A percentile compares a stretch with the other conserved stretches of the same genome.
These are phyloP conservation scores for Musca domestica DNA, from an alignment of 1,140 invertebrate genomes.

Conservation along the genomic window DNA sequence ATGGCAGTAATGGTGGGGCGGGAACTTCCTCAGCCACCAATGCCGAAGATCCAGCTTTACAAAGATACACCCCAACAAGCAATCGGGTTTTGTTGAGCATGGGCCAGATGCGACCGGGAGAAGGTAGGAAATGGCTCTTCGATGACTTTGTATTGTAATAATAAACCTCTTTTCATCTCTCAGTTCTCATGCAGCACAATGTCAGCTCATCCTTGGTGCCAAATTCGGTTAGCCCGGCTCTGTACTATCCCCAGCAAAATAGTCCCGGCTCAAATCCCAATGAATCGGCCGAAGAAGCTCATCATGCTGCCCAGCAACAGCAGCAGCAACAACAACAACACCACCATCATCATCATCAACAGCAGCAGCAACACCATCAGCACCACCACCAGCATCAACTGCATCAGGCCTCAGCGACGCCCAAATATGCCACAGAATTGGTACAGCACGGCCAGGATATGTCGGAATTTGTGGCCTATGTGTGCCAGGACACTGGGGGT, in stretches of 20 bases:
- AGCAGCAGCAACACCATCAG: conserved; percentile 46
- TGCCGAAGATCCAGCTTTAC: conserved; percentile 34
- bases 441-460: conserved; percentile 69
- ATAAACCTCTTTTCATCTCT: background rate
- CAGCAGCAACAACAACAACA: conserved; percentile 49
- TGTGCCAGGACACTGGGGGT: conserved; percentile 85
- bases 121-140: conserved; percentile 32
- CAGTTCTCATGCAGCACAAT: conserved; percentile 44
- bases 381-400: conserved; percentile 33
- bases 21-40: conserved; percentile 23
- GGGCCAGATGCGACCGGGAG: conserved; percentile 37
- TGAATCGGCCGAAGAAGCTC: background rate
- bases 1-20: conserved; percentile 27
- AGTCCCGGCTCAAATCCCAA: conserved; percentile 40
- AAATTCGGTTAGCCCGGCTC: conserved; percentile 53
- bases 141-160: no score
- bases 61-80: conserved; percentile 44
- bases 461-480: conserved; percentile 94
- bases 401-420: background rate
- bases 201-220: conserved; percentile 38
- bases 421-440: conserved; percentile 29
- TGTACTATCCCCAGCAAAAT: conserved; percentile 58
- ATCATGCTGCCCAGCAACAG: conserved; percentile 18
- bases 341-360: conserved; percentile 32
- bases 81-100: conserved; percentile 34